Base-by-base conservation (phyloP, 1,140 invertebrate species). In the Aphis gossypii region DNA sequence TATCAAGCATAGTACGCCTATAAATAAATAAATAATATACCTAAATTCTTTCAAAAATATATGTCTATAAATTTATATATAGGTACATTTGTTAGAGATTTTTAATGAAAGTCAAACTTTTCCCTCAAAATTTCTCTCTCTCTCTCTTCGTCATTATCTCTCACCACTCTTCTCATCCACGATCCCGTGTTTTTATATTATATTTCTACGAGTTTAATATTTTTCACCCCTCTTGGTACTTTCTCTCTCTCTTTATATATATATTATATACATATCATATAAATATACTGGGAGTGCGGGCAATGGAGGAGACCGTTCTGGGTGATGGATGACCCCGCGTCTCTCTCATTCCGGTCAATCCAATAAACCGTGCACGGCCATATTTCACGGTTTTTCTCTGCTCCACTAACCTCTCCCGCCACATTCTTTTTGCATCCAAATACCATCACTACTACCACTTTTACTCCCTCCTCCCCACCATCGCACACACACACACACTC, bases 301-400 rank as follows among this genome's bases (percentile, higher is more conserved):
- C 25, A 76, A 76, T 6, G 82, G 23, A 86, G 38, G n/a, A 82
- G 51, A 48, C 48, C 46, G 48, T 93, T 38, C 20, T 14, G 89
- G 14, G 92, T 93, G 92, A 93, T 93, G 92, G 92, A 93, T 93
- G 92, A 93, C 92, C 82, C 82, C 82, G 48, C 48, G 35, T 83
- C 90, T 82, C 90, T 30, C 92, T 86, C 92, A 38, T 54, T 51
- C 92, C 76, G 76, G 92, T 54, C 68, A 84, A 93, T 93, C 82
- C 92, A 84, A 93, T 93, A 93, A 93, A 93, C 92, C 82, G 35
- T 21, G 82, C 92, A 5, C 23, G 48, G 82, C 35, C 60, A 92
- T 83, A 92, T 92, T 92, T 92, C 90, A 82, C 76, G 60, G 60
- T 23, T 83, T 92, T 83, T 68, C 51, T 54, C 88, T 41, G 88